Percentiles rank a stretch among this genome's conserved stretches.
Evolutionary conservation across 92 coral and sea anemone genomes (phyloP).

Genomic region (Heliopora coerulea): DNA sequence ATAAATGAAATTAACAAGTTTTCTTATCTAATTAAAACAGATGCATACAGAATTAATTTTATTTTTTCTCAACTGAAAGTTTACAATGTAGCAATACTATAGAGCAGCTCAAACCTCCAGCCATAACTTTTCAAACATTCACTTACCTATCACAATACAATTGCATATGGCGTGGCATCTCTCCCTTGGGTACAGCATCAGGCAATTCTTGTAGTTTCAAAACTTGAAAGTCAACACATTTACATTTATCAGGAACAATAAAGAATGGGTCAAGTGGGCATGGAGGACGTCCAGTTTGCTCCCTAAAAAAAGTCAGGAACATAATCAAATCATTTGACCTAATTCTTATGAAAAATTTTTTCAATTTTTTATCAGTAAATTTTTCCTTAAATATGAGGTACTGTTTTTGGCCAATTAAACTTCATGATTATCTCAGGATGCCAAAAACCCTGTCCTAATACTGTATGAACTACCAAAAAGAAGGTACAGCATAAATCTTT

Average conservation of each 20-base stretch:
- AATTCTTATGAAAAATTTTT: neutral
- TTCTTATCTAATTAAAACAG: neutral
- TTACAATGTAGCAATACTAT: too few relatives aligned
- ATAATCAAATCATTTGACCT: neutral
- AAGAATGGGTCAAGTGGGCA: conserved; percentile 95
- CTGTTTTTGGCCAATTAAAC: neutral
- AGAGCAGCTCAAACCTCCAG: too few relatives aligned
- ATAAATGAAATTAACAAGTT: neutral
- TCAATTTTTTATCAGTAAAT: neutral
- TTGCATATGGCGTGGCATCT: conserved; percentile 99
- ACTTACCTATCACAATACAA: conserved; percentile 89
- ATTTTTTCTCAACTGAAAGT: too few relatives aligned
- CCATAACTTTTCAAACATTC: too few relatives aligned
- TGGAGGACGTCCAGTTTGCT: conserved; percentile 93
- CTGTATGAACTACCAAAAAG: too few relatives aligned
- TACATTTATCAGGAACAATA: conserved; percentile 98
- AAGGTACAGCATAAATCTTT: too few relatives aligned
- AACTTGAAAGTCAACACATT: conserved; percentile 97
- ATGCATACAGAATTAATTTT: neutral
- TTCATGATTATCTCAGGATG: too few relatives aligned
- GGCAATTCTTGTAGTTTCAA: conserved; percentile 94
- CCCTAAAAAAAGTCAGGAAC: conserved; percentile 46
- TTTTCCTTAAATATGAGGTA: too few relatives aligned
- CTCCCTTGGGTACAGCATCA: conserved; percentile 97
- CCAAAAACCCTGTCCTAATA: too few relatives aligned